Percentiles rank a stretch among this genome's conserved stretches.
phyloP scores from a whole-genome alignment of 2,888 invertebrate species.

The Agonopterix arenella region DNA sequence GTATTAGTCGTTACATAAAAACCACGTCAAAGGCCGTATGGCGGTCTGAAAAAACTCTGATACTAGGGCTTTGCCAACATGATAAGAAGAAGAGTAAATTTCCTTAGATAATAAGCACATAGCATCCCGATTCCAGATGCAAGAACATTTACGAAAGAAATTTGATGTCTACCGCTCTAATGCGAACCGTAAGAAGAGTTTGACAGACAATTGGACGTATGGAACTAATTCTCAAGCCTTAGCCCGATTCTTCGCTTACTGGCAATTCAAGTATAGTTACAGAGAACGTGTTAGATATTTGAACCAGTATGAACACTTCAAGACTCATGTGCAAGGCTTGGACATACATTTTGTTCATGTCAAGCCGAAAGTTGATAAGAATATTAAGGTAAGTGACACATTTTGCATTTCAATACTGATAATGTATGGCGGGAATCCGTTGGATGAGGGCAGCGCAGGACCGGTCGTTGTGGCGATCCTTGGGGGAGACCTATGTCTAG shows the following conservation, averaged over 20 bases:
- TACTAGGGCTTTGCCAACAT: too few relatives aligned
- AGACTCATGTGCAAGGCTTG: slow-evolving; percentile 84
- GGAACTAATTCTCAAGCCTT: slow-evolving; percentile 86
- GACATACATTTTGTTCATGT: slow-evolving; percentile 86
- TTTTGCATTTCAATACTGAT: too few relatives aligned
- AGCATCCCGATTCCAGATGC: too few relatives aligned
- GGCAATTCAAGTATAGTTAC: slow-evolving; percentile 84
- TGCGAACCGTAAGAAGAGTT: slow-evolving; percentile 38
- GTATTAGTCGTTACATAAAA: too few relatives aligned
- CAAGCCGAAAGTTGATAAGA: slow-evolving; percentile 64
- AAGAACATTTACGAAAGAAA: slow-evolving; percentile 69
- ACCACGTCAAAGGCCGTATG: too few relatives aligned
- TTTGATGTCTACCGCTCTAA: slow-evolving; percentile 60
- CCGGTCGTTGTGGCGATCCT: too few relatives aligned
- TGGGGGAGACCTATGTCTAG: too few relatives aligned
- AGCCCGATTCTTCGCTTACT: slow-evolving; percentile 81
- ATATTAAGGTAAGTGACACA: slow-evolving; percentile 35
- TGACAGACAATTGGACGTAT: slow-evolving; percentile 85
- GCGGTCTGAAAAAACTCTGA: too few relatives aligned
- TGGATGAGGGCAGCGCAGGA: too few relatives aligned
- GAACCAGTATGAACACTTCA: slow-evolving; percentile 85
- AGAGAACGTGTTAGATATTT: slow-evolving; percentile 79
- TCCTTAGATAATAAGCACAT: too few relatives aligned
- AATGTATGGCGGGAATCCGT: too few relatives aligned
- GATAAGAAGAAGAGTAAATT: too few relatives aligned